Conservation (phyloP, 2,113 vertebrate genomes). For the Dasyurus viverrinus region DNA sequence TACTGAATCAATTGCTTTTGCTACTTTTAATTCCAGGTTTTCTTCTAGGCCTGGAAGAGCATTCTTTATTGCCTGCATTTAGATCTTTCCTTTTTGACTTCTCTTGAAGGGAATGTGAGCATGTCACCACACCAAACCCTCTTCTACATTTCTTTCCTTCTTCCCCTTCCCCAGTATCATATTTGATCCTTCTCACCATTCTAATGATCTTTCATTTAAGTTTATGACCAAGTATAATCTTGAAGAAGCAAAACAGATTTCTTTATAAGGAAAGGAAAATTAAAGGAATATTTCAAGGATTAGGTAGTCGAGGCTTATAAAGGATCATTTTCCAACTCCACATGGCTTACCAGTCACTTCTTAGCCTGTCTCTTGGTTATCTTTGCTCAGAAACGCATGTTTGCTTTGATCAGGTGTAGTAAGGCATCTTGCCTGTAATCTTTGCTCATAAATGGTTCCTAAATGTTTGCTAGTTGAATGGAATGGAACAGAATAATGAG, state of each 20-base stretch:
- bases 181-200: background rate
- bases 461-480: background rate
- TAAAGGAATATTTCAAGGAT: background rate
- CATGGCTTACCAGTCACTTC: background rate
- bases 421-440: background rate
- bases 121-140: background rate
- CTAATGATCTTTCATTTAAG: background rate
- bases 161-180: background rate
- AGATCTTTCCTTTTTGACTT: background rate
- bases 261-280: background rate
- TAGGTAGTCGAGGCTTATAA: background rate
- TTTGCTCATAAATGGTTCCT: background rate
- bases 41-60: background rate
- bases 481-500: background rate
- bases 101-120: background rate
- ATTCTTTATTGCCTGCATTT: background rate
- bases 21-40: background rate
- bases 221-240: background rate
- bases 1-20: background rate
- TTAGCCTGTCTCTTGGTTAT: background rate
- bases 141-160: constrained; percentile 6
- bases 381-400: background rate
- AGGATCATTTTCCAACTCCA: background rate
- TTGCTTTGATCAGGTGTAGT: background rate
- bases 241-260: background rate